phyloP scores from a whole-genome alignment of 1,140 invertebrate species.

The Drosophila ironensis region DNA sequence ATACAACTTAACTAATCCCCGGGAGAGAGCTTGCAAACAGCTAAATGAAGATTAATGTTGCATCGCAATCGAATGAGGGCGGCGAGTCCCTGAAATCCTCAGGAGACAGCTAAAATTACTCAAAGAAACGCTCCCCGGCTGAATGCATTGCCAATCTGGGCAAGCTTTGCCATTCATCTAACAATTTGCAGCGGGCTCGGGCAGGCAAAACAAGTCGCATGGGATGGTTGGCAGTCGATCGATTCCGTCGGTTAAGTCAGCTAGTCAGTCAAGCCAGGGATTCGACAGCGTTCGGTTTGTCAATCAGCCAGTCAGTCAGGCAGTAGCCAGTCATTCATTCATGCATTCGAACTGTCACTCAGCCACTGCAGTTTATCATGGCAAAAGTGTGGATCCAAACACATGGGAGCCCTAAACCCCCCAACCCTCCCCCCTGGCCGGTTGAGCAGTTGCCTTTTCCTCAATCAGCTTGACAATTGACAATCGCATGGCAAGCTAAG shows the following conservation, averaged over 20 bases:
- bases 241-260: background rate
- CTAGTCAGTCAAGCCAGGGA: conserved; percentile 4
- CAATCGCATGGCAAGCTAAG: conserved; percentile 43
- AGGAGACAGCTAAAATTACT: conserved; percentile 27
- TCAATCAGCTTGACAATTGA: conserved; percentile 73
- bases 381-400: conserved; percentile 19
- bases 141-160: conserved; percentile 44
- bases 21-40: conserved; percentile 38
- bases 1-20: conserved; percentile 14
- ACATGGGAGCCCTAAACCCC: conserved; percentile 1
- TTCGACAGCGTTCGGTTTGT: conserved; percentile 27
- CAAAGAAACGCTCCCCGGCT: conserved; percentile 8
- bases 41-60: conserved; percentile 68
- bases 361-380: conserved; percentile 39
- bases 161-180: conserved; percentile 63
- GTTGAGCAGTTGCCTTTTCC: conserved; percentile 52
- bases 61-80: conserved; percentile 24
- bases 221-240: conserved; percentile 1
- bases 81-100: conserved; percentile 3
- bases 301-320: conserved; percentile 24
- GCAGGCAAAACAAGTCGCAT: conserved; percentile 23
- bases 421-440: background rate
- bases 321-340: conserved; percentile 23
- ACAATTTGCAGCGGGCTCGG: conserved; percentile 47
- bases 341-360: conserved; percentile 16